A percentile compares a stretch with the other conserved stretches of the same genome.
phyloP scores from a whole-genome alignment of 2,113 vertebrate genomes.

The Myiagra hebetior region DNA sequence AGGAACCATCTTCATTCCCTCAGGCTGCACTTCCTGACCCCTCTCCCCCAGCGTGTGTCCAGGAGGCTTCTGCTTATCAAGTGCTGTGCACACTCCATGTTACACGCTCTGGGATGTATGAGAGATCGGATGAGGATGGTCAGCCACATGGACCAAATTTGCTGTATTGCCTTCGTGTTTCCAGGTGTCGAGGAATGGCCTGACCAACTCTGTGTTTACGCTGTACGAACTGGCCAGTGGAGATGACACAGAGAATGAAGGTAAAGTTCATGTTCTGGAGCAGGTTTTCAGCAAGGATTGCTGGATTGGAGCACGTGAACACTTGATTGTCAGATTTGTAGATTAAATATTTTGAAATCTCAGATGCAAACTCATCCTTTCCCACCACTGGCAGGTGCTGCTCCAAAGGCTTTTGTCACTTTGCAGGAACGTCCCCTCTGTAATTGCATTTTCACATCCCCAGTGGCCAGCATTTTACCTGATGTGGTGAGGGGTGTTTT shows the following conservation, averaged over 20 bases:
- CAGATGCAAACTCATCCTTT: neutral
- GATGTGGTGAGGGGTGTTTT: neutral
- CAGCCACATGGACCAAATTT: rapidly evolving
- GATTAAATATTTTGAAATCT: neutral
- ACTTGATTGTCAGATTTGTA: neutral
- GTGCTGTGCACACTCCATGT: rapidly evolving
- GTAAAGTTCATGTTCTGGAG: slow-evolving; percentile 44
- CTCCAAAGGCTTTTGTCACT: neutral
- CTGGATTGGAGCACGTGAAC: rapidly evolving
- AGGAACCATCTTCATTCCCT: rapidly evolving
- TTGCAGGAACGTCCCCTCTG: neutral
- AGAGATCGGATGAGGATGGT: rapidly evolving
- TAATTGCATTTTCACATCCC: neutral
- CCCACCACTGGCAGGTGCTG: neutral
- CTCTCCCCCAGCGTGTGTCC: neutral
- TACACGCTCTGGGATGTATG: rapidly evolving
- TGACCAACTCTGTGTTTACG: slow-evolving; percentile 94
- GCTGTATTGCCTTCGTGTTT: neutral
- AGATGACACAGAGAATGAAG: slow-evolving; percentile 91
- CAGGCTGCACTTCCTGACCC: neutral
- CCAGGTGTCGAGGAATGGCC: slow-evolving; percentile 88
- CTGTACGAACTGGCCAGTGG: slow-evolving; percentile 90
- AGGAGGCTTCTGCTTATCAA: rapidly evolving
- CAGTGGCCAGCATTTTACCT: neutral
- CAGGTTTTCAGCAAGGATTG: neutral